Evolutionary conservation across 2,797 vertebrate genomes (phyloP).

Genomic region (Sebastes oblongus): DNA sequence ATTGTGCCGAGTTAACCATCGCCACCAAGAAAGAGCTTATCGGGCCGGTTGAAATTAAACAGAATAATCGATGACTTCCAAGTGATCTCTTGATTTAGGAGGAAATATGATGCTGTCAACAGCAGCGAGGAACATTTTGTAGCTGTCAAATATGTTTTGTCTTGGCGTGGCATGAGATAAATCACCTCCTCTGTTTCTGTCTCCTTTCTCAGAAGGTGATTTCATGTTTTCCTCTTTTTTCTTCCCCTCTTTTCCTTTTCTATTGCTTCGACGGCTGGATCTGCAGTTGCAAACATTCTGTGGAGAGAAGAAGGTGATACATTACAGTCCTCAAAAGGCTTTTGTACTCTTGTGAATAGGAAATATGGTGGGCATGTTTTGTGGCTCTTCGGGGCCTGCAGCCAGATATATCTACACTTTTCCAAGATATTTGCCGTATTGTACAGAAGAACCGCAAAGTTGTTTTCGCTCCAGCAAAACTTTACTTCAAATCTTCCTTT

Average conservation of each 20-base stretch:
- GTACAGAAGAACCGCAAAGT: slow-evolving; percentile 25
- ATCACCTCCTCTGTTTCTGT: slow-evolving; percentile 10
- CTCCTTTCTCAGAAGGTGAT: slow-evolving; percentile 11
- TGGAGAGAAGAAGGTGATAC: slow-evolving; percentile 81
- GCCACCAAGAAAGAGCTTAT: slow-evolving; percentile 2
- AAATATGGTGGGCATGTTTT: slow-evolving; percentile 4
- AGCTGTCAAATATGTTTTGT: slow-evolving; percentile 37
- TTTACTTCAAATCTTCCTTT: slow-evolving; percentile 1
- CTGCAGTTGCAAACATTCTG: slow-evolving; percentile 79
- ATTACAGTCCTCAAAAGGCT: background rate
- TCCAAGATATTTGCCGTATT: slow-evolving; percentile 6
- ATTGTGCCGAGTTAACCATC: slow-evolving; percentile 13
- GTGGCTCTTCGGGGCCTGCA: background rate
- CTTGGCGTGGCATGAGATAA: slow-evolving; percentile 15
- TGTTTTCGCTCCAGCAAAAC: slow-evolving; percentile 29
- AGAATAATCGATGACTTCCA: slow-evolving; percentile 38
- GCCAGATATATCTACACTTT: slow-evolving; percentile 20
- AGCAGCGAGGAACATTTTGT: slow-evolving; percentile 28
- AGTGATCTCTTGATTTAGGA: slow-evolving; percentile 34
- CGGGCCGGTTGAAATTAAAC: slow-evolving; percentile 15
- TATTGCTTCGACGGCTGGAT: slow-evolving; percentile 8
- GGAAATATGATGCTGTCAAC: slow-evolving; percentile 30
- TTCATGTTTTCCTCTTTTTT: slow-evolving; percentile 7
- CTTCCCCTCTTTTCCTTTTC: background rate
- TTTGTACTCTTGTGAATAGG: slow-evolving; percentile 32